Conservation (phyloP, 2,113 vertebrate species). For the Nyctereutes procyonoides region DNA sequence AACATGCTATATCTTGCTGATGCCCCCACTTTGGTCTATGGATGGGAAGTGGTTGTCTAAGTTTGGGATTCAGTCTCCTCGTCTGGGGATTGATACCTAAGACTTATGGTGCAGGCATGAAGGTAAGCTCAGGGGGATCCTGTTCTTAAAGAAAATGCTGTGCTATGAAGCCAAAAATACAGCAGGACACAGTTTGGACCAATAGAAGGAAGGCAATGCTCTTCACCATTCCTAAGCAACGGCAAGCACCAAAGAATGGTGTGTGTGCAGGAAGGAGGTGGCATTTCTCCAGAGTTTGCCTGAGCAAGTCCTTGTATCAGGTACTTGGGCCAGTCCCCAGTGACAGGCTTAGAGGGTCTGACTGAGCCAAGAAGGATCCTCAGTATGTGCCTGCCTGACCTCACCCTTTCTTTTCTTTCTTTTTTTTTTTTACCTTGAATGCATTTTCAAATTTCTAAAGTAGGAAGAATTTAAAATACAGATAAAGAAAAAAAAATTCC, state of each 20-base stretch:
- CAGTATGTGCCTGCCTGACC: too few species aligned
- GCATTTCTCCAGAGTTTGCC: not conserved
- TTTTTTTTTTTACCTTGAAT: not conserved
- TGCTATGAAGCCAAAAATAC: not conserved
- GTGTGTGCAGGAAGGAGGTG: not conserved
- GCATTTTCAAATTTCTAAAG: not conserved
- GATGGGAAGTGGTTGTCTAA: not conserved
- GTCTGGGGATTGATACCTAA: not conserved
- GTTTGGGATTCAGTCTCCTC: not conserved
- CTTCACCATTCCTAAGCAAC: too few species aligned
- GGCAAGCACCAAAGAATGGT: not conserved
- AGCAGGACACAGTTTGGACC: not conserved
- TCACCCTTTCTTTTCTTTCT: too few species aligned
- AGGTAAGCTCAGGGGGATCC: not conserved
- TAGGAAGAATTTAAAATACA: not conserved
- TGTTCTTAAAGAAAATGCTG: not conserved
- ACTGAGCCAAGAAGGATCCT: not conserved
- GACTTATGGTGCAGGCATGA: not conserved
- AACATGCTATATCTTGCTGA: fast-evolving
- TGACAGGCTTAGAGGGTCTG: not conserved
- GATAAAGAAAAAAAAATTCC: not conserved
- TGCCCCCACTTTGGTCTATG: fast-evolving
- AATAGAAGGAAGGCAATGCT: not conserved
- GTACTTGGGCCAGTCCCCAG: fast-evolving
- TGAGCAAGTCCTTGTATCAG: not conserved